Percentiles rank a stretch among this genome's conserved stretches.
Conservation (phyloP, 2,888 invertebrate species). For the Polietes domitor region DNA sequence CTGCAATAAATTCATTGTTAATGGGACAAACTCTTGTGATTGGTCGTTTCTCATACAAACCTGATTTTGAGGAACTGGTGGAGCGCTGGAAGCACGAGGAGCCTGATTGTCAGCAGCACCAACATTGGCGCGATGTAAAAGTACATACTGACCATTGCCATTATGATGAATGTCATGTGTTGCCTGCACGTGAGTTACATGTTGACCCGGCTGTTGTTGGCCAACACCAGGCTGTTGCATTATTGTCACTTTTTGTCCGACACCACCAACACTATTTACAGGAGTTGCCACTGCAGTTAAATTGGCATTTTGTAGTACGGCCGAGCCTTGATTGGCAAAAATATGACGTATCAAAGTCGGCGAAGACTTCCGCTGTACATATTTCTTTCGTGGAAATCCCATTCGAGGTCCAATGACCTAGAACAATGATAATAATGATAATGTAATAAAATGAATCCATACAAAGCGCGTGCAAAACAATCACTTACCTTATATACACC, state of each 20-base stretch:
- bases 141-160: conserved; percentile 88
- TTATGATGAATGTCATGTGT: conserved; percentile 77
- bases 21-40: conserved; percentile 12
- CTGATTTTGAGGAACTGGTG: conserved; percentile 86
- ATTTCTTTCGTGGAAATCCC: conserved; percentile 80
- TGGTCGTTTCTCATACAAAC: conserved; percentile 69
- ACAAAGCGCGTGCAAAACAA: background rate
- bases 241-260: conserved; percentile 68
- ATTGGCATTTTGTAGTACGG: conserved; percentile 70
- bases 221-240: conserved; percentile 71
- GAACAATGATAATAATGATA: conserved; percentile 17
- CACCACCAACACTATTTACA: conserved; percentile 54
- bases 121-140: conserved; percentile 88
- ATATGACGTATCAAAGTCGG: conserved; percentile 86
- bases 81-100: conserved; percentile 92
- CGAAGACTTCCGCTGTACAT: conserved; percentile 83
- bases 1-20: conserved; percentile 75
- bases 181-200: conserved; percentile 67
- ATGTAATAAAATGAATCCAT: too few species aligned
- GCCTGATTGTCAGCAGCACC: conserved; percentile 84
- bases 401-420: conserved; percentile 80
- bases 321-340: conserved; percentile 75
- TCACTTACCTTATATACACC: conserved; percentile 78
- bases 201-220: conserved; percentile 66
- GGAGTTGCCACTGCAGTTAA: conserved; percentile 58